Conservation (phyloP, 2,888 invertebrate genomes). For the Agonum fuliginosum region DNA sequence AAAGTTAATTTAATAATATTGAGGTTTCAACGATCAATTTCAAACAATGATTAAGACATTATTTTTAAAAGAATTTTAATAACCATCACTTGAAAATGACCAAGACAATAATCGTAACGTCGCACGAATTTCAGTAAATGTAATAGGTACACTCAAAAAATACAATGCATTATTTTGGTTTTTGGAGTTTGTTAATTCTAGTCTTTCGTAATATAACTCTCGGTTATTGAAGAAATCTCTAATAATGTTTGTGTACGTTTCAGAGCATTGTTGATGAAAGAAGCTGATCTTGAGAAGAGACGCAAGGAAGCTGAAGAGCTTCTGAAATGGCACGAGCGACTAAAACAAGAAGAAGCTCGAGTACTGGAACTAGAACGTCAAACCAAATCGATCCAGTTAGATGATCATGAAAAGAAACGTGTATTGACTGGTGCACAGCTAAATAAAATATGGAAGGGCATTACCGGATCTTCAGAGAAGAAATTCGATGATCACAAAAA, state of each 20-base stretch:
- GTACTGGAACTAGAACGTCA: conserved; percentile 73
- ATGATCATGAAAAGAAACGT: conserved; percentile 62
- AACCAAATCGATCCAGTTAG: conserved; percentile 65
- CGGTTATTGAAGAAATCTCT: too few relatives aligned
- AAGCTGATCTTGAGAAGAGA: conserved; percentile 73
- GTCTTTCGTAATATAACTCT: too few relatives aligned
- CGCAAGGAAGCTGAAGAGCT: conserved; percentile 74
- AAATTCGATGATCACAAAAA: conserved; percentile 70
- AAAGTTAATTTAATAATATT: too few relatives aligned
- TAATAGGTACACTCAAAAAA: too few relatives aligned
- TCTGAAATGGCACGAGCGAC: conserved; percentile 75
- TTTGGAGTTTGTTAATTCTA: too few relatives aligned
- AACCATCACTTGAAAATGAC: too few relatives aligned
- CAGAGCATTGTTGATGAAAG: conserved; percentile 73
- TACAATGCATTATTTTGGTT: too few relatives aligned
- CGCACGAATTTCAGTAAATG: too few relatives aligned
- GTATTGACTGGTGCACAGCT: conserved; percentile 70
- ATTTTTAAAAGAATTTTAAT: too few relatives aligned
- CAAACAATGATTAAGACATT: too few relatives aligned
- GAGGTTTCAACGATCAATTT: too few relatives aligned
- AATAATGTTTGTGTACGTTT: neutral
- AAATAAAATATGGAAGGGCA: conserved; percentile 72
- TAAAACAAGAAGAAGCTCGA: conserved; percentile 75
- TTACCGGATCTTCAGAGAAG: conserved; percentile 71
- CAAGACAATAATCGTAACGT: too few relatives aligned